Percentiles rank a stretch among this genome's conserved stretches.
Conservation (phyloP, 2,113 vertebrate species). For the Damaliscus lunatus region DNA sequence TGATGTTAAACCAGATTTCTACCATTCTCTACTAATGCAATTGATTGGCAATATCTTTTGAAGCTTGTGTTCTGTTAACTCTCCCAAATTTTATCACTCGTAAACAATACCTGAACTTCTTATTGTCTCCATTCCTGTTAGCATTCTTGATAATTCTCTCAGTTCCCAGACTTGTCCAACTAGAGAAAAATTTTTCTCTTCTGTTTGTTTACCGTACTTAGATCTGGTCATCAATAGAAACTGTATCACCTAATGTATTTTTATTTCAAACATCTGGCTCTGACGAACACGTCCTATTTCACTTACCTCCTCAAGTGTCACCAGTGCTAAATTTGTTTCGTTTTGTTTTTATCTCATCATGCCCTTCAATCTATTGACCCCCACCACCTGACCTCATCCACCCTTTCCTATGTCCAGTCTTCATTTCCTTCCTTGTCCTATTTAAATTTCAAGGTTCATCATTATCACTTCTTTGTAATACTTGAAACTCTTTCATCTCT, state of each 20-base stretch:
- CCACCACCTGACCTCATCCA: neutral
- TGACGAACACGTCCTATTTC: neutral
- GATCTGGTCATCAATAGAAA: neutral
- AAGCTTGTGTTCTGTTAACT: neutral
- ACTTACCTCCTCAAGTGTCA: neutral
- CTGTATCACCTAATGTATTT: neutral
- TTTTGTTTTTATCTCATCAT: neutral
- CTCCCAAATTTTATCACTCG: neutral
- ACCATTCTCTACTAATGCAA: neutral
- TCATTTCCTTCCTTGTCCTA: neutral
- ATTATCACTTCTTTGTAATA: neutral
- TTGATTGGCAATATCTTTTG: neutral
- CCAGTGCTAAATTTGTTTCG: neutral
- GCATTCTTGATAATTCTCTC: conserved; percentile 2
- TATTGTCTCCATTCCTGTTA: neutral
- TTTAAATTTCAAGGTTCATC: neutral
- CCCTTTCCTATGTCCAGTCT: neutral
- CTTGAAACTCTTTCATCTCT: neutral
- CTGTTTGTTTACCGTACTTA: neutral
- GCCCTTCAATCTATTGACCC: neutral
- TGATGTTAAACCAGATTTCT: conserved; percentile 10
- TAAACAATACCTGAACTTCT: neutral
- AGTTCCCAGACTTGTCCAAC: neutral
- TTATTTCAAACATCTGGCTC: neutral
- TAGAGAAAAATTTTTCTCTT: neutral